phyloP scores from a whole-genome alignment of 1,140 invertebrate genomes.

The Cardiocondyla obscurior region DNA sequence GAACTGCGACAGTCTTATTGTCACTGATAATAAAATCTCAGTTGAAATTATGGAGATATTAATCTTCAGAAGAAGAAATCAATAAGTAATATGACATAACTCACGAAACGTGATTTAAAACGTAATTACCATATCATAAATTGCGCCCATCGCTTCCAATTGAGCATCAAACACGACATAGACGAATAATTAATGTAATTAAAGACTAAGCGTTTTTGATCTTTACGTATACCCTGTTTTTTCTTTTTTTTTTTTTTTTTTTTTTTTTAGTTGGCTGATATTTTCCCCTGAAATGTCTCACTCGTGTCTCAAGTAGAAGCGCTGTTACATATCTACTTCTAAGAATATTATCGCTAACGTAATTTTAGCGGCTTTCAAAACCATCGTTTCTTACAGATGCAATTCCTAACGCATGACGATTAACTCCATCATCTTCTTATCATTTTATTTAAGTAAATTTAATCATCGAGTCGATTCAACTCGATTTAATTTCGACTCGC shows the following conservation, averaged over 20 bases:
- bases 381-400: slow-evolving; percentile 28
- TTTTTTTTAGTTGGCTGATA: slow-evolving; percentile 1
- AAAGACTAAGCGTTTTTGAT: neutral
- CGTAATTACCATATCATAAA: slow-evolving; percentile 11
- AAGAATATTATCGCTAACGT: slow-evolving; percentile 23
- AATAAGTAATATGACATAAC: neutral
- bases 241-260: slow-evolving; percentile 2
- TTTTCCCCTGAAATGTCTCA: neutral
- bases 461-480: neutral
- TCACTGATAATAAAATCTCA: neutral
- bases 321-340: slow-evolving; percentile 25
- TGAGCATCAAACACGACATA: slow-evolving; percentile 22
- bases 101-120: slow-evolving; percentile 16
- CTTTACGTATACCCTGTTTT: slow-evolving; percentile 19
- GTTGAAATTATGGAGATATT: neutral
- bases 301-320: slow-evolving; percentile 45
- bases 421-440: neutral
- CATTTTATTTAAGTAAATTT: too few species aligned
- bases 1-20: slow-evolving; percentile 1
- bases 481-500: neutral
- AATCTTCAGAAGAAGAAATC: neutral
- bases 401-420: neutral
- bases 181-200: neutral
- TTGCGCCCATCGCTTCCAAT: slow-evolving; percentile 41
- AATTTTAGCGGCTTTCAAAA: slow-evolving; percentile 20